phyloP scores from a whole-genome alignment of 64 coral and sea anemone genomes.

The Montipora capricornis region DNA sequence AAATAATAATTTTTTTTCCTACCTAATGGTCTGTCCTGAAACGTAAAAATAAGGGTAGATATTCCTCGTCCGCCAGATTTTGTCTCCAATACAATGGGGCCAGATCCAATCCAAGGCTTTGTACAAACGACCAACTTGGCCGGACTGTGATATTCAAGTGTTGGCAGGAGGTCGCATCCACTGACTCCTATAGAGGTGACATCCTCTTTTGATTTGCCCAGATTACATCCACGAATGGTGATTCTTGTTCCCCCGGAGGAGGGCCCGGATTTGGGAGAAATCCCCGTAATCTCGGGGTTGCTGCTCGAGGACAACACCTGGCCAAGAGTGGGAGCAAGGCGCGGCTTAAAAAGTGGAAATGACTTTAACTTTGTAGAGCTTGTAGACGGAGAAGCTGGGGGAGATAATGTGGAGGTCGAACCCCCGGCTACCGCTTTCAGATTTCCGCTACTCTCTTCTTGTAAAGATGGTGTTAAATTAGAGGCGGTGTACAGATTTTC shows the following conservation, averaged over 20 bases:
- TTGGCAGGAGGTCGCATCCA: slow-evolving; percentile 66
- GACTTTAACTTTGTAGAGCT: background rate
- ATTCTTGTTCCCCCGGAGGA: slow-evolving; percentile 85
- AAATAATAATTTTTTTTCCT: background rate
- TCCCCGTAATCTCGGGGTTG: slow-evolving; percentile 86
- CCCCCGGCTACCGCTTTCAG: background rate
- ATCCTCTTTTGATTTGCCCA: slow-evolving; percentile 78
- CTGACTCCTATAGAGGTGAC: slow-evolving; percentile 71
- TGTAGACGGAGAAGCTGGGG: background rate
- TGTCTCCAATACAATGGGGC: slow-evolving; percentile 77
- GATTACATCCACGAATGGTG: slow-evolving; percentile 82
- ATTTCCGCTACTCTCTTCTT: background rate
- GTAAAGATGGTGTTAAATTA: background rate
- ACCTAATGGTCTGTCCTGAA: slow-evolving; percentile 65
- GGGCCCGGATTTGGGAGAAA: slow-evolving; percentile 91
- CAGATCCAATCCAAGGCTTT: slow-evolving; percentile 86
- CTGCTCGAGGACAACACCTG: slow-evolving; percentile 83
- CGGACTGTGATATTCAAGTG: slow-evolving; percentile 91
- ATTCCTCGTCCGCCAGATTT: slow-evolving; percentile 92
- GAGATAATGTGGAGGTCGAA: background rate
- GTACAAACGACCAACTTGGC: slow-evolving; percentile 86
- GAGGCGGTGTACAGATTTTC: slow-evolving; percentile 80
- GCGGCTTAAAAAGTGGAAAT: slow-evolving; percentile 44
- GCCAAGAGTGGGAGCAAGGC: slow-evolving; percentile 87
- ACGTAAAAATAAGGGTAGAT: slow-evolving; percentile 85